Evolutionary conservation across 1,140 invertebrate genomes (phyloP), one percentile per base, ranked within the genome.

Genomic region (Belonocnema kinseyi): DNA sequence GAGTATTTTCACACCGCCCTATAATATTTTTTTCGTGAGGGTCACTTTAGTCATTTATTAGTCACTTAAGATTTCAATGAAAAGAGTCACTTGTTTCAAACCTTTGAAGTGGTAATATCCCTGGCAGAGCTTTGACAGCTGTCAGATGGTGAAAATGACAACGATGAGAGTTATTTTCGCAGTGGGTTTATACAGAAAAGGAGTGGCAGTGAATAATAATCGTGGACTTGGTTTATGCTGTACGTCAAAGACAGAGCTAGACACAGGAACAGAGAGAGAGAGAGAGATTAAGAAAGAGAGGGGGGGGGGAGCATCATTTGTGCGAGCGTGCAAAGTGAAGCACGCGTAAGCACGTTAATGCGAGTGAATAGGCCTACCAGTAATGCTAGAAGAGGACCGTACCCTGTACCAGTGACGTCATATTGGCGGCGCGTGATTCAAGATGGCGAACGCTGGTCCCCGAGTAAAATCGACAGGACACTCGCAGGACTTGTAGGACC

Each of bases 391-490:
- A 50, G n/a, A 13, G 72, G 75, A 78, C 74, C 75, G 80, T 79
- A 80, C 84, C 84, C 79, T 80, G 84, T 78, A 85, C 77, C 82
- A 85, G 70, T 88, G 87, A 88, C 85, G 86, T 88, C 87, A 88
- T 82, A 72, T 75, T 50, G 73, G 40, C 10, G 40, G 77, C 72
- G 77, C 73, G 79, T 84, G 77, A 72, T 82, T 74, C 87, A 88
- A 88, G 81, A 88, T 88, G 87, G 87, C 82, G 85, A 77, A 78
- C 79, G 58, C 21, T 70, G 75, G 78, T 86, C 87, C 81, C 75
- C 82, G 82, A 83, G 84, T 81, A 82, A 88, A 88, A 88, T 86
- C 85, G 84, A 86, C 83, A 83, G 82, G 84, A 79, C 82, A 85
- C 72, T 79, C 77, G 81, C 83, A 70, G 80, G 74, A 75, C 26